Percentiles rank a stretch among this genome's conserved stretches.
Conservation (phyloP, 37 sponge, comb jelly and placozoan species). For the Cliona cf. orientalis region DNA sequence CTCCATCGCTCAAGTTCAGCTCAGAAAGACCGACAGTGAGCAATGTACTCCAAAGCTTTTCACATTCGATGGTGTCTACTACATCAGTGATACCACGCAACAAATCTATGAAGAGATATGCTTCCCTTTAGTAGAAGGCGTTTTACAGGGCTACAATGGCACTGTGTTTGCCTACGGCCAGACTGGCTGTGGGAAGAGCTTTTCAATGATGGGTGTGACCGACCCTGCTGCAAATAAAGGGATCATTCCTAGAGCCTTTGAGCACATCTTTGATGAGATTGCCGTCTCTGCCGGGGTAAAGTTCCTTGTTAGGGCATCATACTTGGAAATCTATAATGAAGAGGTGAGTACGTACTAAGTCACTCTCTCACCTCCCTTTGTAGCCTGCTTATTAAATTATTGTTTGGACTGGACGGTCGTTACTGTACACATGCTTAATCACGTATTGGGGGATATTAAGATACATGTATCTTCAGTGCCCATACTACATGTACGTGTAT, state of each 20-base stretch:
- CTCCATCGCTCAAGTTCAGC: slow-evolving; percentile 71
- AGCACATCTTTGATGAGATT: slow-evolving; percentile 92
- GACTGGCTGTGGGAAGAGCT: slow-evolving; percentile 98
- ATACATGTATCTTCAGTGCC: no score
- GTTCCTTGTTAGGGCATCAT: slow-evolving; percentile 86
- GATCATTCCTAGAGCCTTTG: slow-evolving; percentile 92
- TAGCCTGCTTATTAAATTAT: no score
- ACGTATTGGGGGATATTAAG: no score
- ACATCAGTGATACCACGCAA: slow-evolving; percentile 75
- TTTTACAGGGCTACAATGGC: slow-evolving; percentile 93
- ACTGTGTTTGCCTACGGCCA: slow-evolving; percentile 99
- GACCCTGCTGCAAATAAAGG: slow-evolving; percentile 88
- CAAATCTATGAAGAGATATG: slow-evolving; percentile 94
- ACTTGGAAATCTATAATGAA: slow-evolving; percentile 98
- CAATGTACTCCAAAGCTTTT: slow-evolving; percentile 75
- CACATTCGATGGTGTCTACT: slow-evolving; percentile 95
- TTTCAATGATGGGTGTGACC: slow-evolving; percentile 91
- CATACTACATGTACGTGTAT: no score
- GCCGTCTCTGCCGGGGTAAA: slow-evolving; percentile 71
- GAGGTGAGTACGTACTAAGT: slow-evolving; percentile 57
- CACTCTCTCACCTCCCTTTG: not conserved
- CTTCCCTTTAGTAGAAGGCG: slow-evolving; percentile 91
- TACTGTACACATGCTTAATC: no score
- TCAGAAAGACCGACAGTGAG: slow-evolving; percentile 67
- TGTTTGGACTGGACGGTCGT: no score